Base-by-base conservation (phyloP, 2,888 invertebrate species). In the Erpobdella octoculata region DNA sequence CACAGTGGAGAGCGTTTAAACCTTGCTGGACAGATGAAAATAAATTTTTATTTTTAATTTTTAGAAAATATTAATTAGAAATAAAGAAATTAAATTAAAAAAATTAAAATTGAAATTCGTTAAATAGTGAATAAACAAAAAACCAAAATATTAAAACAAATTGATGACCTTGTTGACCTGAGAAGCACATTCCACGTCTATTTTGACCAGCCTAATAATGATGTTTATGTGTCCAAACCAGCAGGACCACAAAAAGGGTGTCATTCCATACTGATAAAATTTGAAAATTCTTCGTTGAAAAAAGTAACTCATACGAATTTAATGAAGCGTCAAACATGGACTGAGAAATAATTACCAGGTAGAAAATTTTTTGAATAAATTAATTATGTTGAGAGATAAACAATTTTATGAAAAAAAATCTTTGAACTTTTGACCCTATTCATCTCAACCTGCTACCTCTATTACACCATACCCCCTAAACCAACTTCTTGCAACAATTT, bases 221-320 rank as follows among this genome's bases (percentile, higher is more conserved):
- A 79, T 79, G 18, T 81, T 79, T 68, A 79, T 76, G 73, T 83
- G 83, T 21, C 83, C 84, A 72, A 80, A 82, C 79, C 81, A 80
- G 8, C 82, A 81, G 28, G 82, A 79, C 82, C 83, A 82, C 53
- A 83, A 73, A 53, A 82, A 76, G 2, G 82, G 78, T 46, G 78
- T 76, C 83, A 83, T 84, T 4, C 83, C 84, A 74, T 83, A 83
- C 84, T 84, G 72, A 72, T 66, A 35, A 62, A 12, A 18, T 15
- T 31, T 61, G 61, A 6, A 53, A 8, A 6, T 53, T 6, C 28
- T 53, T 18, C 1, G 21, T 1, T 53, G 1, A 46, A 46, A 5
- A n/a, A 6, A 21, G 5, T 3, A 8, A 28, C 8, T 6, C 28
- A n/a, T 25, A 4, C 21, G 5, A 3, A 21, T 3, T 46, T 18